phyloP scores from a whole-genome alignment of 2,113 vertebrate species.

The Paraplagusia blochii region DNA sequence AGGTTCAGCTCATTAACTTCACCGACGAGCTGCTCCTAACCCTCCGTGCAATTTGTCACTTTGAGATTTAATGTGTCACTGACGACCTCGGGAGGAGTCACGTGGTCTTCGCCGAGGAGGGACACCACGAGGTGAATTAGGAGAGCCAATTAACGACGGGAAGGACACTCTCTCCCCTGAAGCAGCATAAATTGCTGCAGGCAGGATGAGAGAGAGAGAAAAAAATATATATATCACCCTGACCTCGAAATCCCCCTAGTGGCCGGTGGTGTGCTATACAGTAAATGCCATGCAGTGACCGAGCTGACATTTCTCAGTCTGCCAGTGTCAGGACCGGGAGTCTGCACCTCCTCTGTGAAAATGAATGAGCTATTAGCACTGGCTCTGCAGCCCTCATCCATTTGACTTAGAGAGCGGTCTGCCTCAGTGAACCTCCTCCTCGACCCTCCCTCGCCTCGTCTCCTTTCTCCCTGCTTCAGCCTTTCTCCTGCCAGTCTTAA shows the following conservation, averaged over 20 bases:
- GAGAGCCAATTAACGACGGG: constrained; percentile 61
- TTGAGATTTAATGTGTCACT: constrained; percentile 39
- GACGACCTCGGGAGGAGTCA: constrained; percentile 40
- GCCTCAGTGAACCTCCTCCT: too few relatives aligned
- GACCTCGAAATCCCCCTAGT: constrained; percentile 66
- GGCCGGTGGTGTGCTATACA: constrained; percentile 52
- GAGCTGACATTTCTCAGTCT: constrained; percentile 57
- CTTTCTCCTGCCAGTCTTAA: constrained; percentile 22
- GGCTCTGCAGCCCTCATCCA: constrained; percentile 51
- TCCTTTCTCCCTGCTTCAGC: constrained; percentile 21
- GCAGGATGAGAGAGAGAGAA: too few relatives aligned
- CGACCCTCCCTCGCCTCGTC: too few relatives aligned
- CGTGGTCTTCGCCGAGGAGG: constrained; percentile 24
- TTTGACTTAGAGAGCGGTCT: constrained; percentile 51
- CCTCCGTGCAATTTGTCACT: constrained; percentile 29
- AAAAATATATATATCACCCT: constrained; percentile 55
- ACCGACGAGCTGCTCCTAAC: not conserved
- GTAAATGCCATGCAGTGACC: constrained; percentile 41
- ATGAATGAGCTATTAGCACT: constrained; percentile 28
- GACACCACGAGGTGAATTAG: constrained; percentile 50
- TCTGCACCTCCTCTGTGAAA: constrained; percentile 9
- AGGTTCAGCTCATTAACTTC: constrained; percentile 35
- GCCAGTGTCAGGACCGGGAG: constrained; percentile 17
- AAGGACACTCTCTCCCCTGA: constrained; percentile 56
- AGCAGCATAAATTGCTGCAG: constrained; percentile 42